Conservation (phyloP, 1,140 invertebrate genomes). For the Drosophila yakuba region DNA sequence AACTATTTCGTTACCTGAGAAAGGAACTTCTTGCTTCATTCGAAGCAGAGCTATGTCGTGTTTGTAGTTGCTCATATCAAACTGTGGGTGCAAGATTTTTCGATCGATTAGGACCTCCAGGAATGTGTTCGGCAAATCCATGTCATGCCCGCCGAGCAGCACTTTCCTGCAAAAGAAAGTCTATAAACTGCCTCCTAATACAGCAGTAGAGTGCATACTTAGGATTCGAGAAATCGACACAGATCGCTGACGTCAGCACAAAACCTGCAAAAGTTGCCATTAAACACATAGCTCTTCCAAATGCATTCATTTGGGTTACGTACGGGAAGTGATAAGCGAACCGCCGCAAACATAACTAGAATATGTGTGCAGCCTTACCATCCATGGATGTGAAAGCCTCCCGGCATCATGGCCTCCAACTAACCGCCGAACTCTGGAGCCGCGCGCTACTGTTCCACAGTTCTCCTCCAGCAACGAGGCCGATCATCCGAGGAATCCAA, state of each 20-base stretch:
- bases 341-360: not conserved
- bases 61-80: too few relatives aligned
- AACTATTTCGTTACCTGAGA: too few relatives aligned
- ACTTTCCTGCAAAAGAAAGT: too few relatives aligned
- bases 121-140: too few relatives aligned
- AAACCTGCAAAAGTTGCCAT: not conserved
- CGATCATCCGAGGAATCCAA: not conserved
- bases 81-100: not conserved
- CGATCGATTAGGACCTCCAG: too few relatives aligned
- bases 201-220: too few relatives aligned
- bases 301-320: not conserved
- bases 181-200: too few relatives aligned
- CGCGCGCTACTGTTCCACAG: not conserved
- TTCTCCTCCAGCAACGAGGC: not conserved
- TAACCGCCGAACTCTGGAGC: not conserved
- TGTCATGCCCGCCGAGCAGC: too few relatives aligned
- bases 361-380: not conserved
- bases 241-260: not conserved
- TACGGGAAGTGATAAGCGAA: not conserved
- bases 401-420: not conserved
- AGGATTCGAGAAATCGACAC: too few relatives aligned
- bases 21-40: too few relatives aligned
- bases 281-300: too few relatives aligned
- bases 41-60: too few relatives aligned
- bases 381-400: not conserved